Conservation (phyloP, 2,888 invertebrate genomes). For the Orchesellides sinensis region DNA sequence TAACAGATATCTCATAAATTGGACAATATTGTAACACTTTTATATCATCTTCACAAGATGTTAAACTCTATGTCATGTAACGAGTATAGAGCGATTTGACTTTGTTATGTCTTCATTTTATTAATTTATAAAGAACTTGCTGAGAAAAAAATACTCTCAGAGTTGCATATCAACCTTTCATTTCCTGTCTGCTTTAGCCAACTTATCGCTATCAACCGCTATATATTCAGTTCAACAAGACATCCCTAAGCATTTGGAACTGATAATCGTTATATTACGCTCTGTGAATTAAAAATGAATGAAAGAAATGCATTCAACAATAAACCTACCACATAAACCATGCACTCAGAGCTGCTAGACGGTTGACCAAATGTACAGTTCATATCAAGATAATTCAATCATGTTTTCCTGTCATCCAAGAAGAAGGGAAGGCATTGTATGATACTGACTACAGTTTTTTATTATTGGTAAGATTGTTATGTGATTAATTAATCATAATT, state of each 20-base stretch:
- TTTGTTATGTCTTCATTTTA: constrained; percentile 9
- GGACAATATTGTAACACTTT: too few relatives aligned
- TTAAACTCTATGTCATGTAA: background rate
- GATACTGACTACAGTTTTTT: too few relatives aligned
- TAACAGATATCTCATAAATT: too few relatives aligned
- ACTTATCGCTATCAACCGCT: constrained; percentile 54
- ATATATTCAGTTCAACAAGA: constrained; percentile 14
- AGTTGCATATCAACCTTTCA: constrained; percentile 42
- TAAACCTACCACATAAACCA: background rate
- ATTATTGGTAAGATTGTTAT: too few relatives aligned
- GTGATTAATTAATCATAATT: too few relatives aligned
- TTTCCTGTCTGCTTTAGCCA: constrained; percentile 44
- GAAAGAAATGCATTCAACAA: background rate
- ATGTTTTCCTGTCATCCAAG: background rate
- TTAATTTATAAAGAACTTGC: constrained; percentile 17
- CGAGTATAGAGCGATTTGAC: too few relatives aligned
- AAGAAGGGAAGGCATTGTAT: too few relatives aligned
- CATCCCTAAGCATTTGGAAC: background rate
- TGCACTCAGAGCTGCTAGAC: too few relatives aligned
- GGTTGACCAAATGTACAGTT: background rate
- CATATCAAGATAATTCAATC: background rate
- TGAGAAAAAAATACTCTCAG: constrained; percentile 11
- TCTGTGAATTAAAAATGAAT: background rate
- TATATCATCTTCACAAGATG: too few relatives aligned
- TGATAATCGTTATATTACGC: background rate